Conservation (phyloP, 1,140 invertebrate genomes). For the Hydropsyche tenuis region DNA sequence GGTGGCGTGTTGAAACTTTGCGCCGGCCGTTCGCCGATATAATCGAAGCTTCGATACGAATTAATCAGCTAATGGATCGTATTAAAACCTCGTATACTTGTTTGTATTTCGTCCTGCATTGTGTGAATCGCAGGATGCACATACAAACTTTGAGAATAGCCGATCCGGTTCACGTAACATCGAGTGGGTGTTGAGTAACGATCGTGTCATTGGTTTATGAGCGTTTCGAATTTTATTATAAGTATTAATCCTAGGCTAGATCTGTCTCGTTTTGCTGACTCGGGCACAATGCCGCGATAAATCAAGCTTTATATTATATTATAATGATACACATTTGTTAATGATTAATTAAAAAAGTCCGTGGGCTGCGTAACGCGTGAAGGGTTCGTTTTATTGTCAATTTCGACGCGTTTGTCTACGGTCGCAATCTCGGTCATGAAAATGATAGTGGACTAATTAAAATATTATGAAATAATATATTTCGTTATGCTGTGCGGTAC, state of each 20-base stretch:
- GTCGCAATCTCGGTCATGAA: too few species aligned
- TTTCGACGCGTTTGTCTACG: too few species aligned
- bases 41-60: background rate
- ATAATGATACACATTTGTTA: too few species aligned
- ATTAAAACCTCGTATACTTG: background rate
- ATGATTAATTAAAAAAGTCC: too few species aligned
- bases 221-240: conserved; percentile 19
- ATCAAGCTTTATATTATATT: background rate
- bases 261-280: conserved; percentile 2
- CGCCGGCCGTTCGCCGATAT: background rate
- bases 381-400: too few species aligned
- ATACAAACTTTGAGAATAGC: conserved; percentile 9
- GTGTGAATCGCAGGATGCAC: background rate
- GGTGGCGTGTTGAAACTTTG: background rate
- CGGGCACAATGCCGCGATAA: background rate
- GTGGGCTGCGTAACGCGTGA: too few species aligned
- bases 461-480: too few species aligned
- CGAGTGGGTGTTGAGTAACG: conserved; percentile 18
- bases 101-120: background rate
- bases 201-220: conserved; percentile 26
- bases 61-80: conserved; percentile 8
- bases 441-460: too few species aligned
- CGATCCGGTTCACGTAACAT: background rate
- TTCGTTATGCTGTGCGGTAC: too few species aligned
- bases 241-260: conserved; percentile 18